phyloP scores from a whole-genome alignment of 2,888 invertebrate genomes.

The Zygothrica quintamaculata region DNA sequence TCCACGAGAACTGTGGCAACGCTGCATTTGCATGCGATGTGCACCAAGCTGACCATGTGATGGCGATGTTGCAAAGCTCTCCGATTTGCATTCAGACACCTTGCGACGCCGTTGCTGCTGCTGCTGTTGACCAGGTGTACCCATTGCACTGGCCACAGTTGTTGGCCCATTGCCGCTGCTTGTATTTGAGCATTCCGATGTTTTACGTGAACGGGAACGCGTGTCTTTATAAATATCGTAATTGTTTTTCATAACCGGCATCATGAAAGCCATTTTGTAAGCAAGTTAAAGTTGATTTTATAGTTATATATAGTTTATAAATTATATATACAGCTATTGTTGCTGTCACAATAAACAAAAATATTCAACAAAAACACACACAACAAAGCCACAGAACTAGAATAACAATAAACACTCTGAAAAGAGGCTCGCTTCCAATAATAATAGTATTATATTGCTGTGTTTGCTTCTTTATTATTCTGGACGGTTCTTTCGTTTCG shows the following conservation, averaged over 20 bases:
- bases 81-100: slow-evolving; percentile 84
- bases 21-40: slow-evolving; percentile 84
- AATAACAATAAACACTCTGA: not conserved
- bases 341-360: no score
- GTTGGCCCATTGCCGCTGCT: slow-evolving; percentile 84
- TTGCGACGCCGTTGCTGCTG: slow-evolving; percentile 86
- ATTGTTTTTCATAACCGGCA: slow-evolving; percentile 97
- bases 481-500: slow-evolving; percentile 18
- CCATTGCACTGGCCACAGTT: slow-evolving; percentile 87
- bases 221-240: slow-evolving; percentile 95
- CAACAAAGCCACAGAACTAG: slow-evolving; percentile 21
- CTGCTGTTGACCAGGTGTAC: slow-evolving; percentile 84
- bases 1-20: slow-evolving; percentile 86
- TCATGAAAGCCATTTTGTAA: slow-evolving; percentile 94
- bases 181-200: slow-evolving; percentile 89
- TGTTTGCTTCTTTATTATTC: slow-evolving; percentile 21
- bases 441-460: slow-evolving; percentile 11
- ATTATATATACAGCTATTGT: no score
- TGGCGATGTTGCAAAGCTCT: slow-evolving; percentile 86
- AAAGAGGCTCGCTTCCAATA: slow-evolving; percentile 9
- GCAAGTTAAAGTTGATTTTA: not conserved
- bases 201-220: slow-evolving; percentile 89
- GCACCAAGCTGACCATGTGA: slow-evolving; percentile 75
- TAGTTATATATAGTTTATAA: slow-evolving; percentile 6
- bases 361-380: slow-evolving; percentile 20